phyloP scores from a whole-genome alignment of 2,113 vertebrate species.

The Lampris megalopsis region DNA sequence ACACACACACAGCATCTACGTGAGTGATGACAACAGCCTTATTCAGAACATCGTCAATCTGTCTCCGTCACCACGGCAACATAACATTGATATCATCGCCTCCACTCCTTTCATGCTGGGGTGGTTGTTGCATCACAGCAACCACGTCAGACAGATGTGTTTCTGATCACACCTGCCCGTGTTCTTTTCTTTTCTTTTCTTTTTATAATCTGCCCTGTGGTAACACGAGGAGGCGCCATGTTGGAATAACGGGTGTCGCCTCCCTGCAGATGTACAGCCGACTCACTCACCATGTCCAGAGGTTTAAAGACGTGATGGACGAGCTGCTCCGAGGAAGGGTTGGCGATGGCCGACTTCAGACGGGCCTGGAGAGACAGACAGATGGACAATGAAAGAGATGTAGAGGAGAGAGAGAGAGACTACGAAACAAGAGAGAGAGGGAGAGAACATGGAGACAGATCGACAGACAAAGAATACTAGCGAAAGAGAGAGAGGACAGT shows the following conservation, averaged over 20 bases:
- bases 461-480: background rate
- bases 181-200: background rate
- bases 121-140: background rate
- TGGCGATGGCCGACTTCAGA: conserved; percentile 84
- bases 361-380: conserved; percentile 78
- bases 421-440: background rate
- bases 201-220: background rate
- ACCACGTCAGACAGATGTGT: background rate
- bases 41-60: background rate
- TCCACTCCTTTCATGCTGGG: background rate
- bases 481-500: background rate
- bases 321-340: conserved; percentile 87
- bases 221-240: conserved; percentile 2
- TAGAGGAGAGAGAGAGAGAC: background rate
- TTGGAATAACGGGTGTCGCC: conserved; percentile 27
- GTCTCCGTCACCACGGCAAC: background rate
- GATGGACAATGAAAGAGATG: background rate
- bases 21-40: background rate
- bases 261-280: background rate
- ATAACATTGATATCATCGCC: background rate
- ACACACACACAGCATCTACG: background rate
- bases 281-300: conserved; percentile 87
- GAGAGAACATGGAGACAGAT: background rate
- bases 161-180: background rate
- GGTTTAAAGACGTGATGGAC: conserved; percentile 89